Base-by-base conservation (phyloP, 2,797 vertebrate species). In the Falco cherrug region DNA sequence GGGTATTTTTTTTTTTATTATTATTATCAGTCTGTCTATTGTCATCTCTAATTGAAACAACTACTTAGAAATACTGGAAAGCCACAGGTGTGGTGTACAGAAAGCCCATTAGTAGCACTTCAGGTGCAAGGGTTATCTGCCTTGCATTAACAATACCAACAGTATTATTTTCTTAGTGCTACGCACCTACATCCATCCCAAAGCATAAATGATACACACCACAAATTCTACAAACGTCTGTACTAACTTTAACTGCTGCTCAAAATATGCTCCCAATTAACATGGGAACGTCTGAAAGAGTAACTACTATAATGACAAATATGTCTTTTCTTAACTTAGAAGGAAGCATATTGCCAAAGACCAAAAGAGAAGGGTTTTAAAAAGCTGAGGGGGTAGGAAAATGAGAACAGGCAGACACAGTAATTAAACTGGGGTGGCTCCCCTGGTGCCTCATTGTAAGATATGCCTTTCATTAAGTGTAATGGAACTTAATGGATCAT, bases 401-500 rank as follows among this genome's bases (percentile, higher is more conserved):
- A 91, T 29, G 33, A 56, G 74, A 80, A 89, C 57, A 93, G 89
- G 92, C 51, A 93, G 69, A 80, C 71, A 76, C 48, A 87, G n/a
- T 93, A 94, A 96, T 94, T 91, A 95, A 96, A 84, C 50, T 90
- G 47, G 29, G 64, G 60, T 84, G 63, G 41, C 71, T 96, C 64
- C 80, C 96, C 88, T 75, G 21, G 68, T 93, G 92, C 71, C 87
- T 94, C 89, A 70, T 89, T 87, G 43, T 78, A 89, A 93, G 79
- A 91, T 57, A 77, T 31, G 83, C 65, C 92, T 95, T 95, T 94
- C 89, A 94, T 91, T 96, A 96, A 89, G 29, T 67, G 78, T 74
- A 97, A 96, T 94, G 84, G 59, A 96, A 95, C 73, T 94, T 94
- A 96, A 95, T 91, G 60, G 92, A 94, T 92, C 89, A 83, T 95